Conservation (phyloP, 2,113 vertebrate genomes). For the Naja naja region DNA sequence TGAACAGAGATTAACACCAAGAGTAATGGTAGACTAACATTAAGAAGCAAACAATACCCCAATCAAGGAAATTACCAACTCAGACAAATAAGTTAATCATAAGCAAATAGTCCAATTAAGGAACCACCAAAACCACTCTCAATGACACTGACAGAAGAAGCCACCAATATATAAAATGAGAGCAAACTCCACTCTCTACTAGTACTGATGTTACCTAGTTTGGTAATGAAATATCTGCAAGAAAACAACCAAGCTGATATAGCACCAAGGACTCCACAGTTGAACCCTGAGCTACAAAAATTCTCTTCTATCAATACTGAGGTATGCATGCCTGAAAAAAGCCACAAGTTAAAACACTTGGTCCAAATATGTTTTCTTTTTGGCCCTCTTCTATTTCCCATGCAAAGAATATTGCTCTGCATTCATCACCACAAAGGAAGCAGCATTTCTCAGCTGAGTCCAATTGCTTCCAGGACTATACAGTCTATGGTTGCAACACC, state of each 20-base stretch:
- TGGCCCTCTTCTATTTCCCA: neutral
- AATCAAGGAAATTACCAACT: neutral
- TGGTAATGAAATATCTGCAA: neutral
- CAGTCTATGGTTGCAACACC: neutral
- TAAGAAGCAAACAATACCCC: neutral
- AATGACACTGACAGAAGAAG: neutral
- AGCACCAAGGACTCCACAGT: neutral
- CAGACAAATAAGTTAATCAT: neutral
- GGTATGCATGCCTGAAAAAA: neutral
- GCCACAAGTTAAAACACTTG: neutral
- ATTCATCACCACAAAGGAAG: neutral
- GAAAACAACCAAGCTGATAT: neutral
- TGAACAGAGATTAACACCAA: neutral
- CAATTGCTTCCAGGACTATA: neutral
- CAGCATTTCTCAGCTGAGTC: neutral
- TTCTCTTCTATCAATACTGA: neutral
- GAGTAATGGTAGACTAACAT: neutral
- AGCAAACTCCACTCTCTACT: neutral
- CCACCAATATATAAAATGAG: neutral
- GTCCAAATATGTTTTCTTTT: neutral
- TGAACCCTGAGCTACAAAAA: neutral
- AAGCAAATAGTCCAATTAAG: neutral
- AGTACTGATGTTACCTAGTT: neutral
- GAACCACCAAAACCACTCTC: neutral
- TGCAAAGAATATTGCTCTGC: neutral